Conservation (phyloP, 2,888 invertebrate species). For the Tipula unca region DNA sequence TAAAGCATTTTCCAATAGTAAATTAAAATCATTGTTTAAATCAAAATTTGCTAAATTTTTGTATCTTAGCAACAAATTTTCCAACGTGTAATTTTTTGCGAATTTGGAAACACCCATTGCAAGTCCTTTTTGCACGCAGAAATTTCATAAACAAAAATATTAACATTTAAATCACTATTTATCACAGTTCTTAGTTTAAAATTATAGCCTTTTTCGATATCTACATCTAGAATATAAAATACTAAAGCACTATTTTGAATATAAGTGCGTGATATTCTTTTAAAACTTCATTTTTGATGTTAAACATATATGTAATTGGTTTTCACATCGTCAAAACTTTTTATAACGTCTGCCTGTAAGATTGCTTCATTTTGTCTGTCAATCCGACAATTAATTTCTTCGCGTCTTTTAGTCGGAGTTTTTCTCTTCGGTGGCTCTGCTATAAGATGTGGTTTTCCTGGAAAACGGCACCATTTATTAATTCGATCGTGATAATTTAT, state of each 20-base stretch:
- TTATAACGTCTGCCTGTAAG: neutral
- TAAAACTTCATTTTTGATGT: neutral
- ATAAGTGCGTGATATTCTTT: neutral
- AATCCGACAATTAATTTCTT: neutral
- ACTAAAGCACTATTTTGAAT: too few species aligned
- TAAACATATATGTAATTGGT: neutral
- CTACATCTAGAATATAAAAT: too few species aligned
- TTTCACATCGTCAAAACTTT: neutral
- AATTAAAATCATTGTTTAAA: neutral
- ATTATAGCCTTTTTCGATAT: too few species aligned
- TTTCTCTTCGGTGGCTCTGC: neutral
- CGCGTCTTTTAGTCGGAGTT: neutral
- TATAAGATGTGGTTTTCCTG: neutral
- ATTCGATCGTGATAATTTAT: neutral
- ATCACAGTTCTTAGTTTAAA: too few species aligned
- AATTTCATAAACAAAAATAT: too few species aligned
- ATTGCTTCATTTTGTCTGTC: neutral
- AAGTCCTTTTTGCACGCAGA: too few species aligned
- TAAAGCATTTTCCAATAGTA: neutral
- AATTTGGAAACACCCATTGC: neutral
- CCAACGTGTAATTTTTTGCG: neutral
- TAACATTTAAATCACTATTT: too few species aligned
- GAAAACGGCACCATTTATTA: neutral
- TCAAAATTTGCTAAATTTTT: neutral
- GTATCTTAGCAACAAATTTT: neutral